Base-by-base conservation (phyloP, 2,888 invertebrate genomes). In the Meteorus cinctellus region DNA sequence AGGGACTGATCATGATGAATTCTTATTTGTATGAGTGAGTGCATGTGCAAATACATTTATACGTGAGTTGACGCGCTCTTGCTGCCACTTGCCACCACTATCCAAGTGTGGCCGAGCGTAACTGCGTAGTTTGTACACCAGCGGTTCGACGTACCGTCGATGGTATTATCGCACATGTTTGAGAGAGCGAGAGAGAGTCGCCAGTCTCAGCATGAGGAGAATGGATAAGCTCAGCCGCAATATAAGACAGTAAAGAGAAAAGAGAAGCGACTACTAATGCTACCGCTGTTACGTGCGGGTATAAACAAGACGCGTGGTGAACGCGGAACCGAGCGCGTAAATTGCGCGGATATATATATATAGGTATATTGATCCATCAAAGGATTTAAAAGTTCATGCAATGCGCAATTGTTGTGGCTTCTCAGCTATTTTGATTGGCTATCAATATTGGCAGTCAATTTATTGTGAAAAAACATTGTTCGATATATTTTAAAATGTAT, bases 51-150 rank as follows among this genome's bases (percentile, higher is more conserved):
- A 68, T 66, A 59, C 72, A 60, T 63, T 36, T 66, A 78, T 76
- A 74, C 62, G 73, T 60, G 72, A 67, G 71, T 72, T 67, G 66
- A 65, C 41, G 34, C 34, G 67, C 60, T 60, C 45, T 63, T 67
- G 70, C 78, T 70, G 75, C 77, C 81, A 80, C 80, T 81, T 81
- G 81, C 81, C 82, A 79, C 79, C 79, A 79, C 79, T 74, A 78
- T 68, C 72, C 76, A 78, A 77, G 78, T 79, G 79, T 78, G 83
- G 84, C 84, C 83, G 83, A 84, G 81, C 81, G 85, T 85, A 87
- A 87, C 87, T 87, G 87, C 87, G 87, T 87, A 87, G 87, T 87
- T 87, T 84, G 86, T 82, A 83, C 82, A 78, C 79, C 67, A 67
- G 60, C 74, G 60, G 67, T 67, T 55, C 70, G 70, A 29, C 71